A percentile compares a stretch with the other conserved stretches of the same genome.
These are phyloP conservation scores for Druon quercuslanigerum DNA, from an alignment of 1,140 invertebrate genomes.

Conservation along the genomic window DNA sequence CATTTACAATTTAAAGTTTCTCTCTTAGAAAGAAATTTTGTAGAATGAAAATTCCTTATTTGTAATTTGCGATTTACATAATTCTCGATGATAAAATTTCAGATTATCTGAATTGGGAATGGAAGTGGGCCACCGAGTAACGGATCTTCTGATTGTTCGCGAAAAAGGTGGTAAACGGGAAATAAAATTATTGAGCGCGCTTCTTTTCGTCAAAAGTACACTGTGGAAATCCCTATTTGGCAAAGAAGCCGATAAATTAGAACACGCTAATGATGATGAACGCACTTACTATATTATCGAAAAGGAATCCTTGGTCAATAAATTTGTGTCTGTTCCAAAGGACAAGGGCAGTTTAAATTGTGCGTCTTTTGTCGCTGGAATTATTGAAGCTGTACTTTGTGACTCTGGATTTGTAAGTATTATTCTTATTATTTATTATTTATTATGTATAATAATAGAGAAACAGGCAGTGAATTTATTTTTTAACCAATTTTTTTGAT, in stretches of 20 bases:
- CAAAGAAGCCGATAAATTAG: constrained; percentile 98
- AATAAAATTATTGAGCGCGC: constrained; percentile 95
- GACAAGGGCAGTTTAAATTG: constrained; percentile 98
- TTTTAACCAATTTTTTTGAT: too few relatives aligned
- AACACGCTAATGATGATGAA: constrained; percentile 99
- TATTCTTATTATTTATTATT: background rate
- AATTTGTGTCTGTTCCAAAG: constrained; percentile 98
- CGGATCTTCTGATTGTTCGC: constrained; percentile 95
- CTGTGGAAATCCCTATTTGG: constrained; percentile 99
- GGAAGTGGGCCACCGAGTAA: constrained; percentile 94
- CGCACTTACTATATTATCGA: constrained; percentile 99
- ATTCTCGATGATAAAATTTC: constrained; percentile 34
- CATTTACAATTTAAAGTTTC: too few relatives aligned
- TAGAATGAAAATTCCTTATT: too few relatives aligned
- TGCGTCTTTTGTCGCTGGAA: constrained; percentile 98
- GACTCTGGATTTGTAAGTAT: constrained; percentile 96
- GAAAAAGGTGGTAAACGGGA: constrained; percentile 96
- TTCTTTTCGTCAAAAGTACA: constrained; percentile 96
- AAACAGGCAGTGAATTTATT: background rate
- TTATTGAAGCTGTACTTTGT: constrained; percentile 96
- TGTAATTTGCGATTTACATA: too few relatives aligned
- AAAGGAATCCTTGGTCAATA: constrained; percentile 97
- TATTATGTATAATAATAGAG: background rate
- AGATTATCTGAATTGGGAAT: constrained; percentile 95
- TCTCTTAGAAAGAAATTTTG: too few relatives aligned